Evolutionary conservation across 2,113 vertebrate species (phyloP).

Genomic region (Fulmarus glacialis): DNA sequence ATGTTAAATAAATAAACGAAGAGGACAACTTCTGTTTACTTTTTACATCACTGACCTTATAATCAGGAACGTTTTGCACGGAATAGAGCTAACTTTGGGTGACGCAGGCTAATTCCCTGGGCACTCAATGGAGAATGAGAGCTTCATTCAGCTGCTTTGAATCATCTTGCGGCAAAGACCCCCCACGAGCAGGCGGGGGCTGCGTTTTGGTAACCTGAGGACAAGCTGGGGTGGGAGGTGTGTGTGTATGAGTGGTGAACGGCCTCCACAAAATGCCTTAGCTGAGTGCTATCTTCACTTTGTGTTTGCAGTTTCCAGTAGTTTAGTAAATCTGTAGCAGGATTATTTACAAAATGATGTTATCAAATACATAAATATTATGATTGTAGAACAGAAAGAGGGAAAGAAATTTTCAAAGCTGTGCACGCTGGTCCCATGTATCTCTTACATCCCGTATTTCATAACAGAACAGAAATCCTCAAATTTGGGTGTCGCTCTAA

Average conservation of each 20-base stretch:
- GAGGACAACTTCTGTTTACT: not conserved
- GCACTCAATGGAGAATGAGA: not conserved
- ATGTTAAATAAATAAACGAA: not conserved
- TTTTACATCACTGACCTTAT: constrained; percentile 7
- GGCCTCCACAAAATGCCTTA: not conserved
- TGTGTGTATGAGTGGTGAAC: not conserved
- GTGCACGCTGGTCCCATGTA: rapidly evolving
- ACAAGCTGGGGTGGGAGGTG: not conserved
- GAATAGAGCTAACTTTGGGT: not conserved
- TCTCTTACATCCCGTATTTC: not conserved
- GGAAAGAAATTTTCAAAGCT: not conserved
- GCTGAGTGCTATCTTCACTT: not conserved
- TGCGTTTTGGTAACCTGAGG: not conserved
- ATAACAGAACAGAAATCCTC: not conserved
- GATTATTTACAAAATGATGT: not conserved
- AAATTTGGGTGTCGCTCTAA: not conserved
- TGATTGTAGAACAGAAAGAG: not conserved
- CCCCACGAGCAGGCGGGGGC: not conserved
- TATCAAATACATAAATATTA: not conserved
- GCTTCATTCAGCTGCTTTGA: constrained; percentile 48
- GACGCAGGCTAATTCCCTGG: not conserved
- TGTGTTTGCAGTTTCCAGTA: not conserved
- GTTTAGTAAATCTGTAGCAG: not conserved
- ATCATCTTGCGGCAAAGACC: not conserved
- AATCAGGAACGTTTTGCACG: not conserved